Percentiles rank a stretch among this genome's conserved stretches.
Evolutionary conservation across 2,797 vertebrate species (phyloP).

Genomic region (Notolepis coatsorum): DNA sequence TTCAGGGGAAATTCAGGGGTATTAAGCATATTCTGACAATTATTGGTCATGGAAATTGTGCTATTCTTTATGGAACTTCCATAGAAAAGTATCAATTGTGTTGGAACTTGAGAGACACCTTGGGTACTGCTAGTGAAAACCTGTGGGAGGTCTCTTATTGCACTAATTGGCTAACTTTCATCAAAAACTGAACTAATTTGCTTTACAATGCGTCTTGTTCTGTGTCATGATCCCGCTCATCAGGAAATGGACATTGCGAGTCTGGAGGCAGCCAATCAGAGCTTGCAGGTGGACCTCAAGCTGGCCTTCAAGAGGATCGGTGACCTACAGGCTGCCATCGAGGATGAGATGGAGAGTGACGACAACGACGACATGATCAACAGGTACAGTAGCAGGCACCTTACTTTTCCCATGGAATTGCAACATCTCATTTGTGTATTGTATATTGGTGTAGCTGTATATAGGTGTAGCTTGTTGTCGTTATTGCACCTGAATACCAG

Average conservation of each 20-base stretch:
- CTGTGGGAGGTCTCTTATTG: too few relatives aligned
- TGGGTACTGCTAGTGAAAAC: too few relatives aligned
- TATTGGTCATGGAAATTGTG: too few relatives aligned
- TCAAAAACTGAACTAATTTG: too few relatives aligned
- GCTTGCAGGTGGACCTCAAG: conserved; percentile 96
- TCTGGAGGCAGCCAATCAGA: conserved; percentile 97
- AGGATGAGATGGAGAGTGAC: conserved; percentile 98
- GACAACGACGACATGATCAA: conserved; percentile 97
- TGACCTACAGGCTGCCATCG: conserved; percentile 97
- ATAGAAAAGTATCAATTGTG: too few relatives aligned
- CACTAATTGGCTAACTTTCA: too few relatives aligned
- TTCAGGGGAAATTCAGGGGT: too few relatives aligned
- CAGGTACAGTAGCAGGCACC: conserved; percentile 79
- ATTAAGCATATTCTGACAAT: too few relatives aligned
- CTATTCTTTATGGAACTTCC: conserved; percentile 20
- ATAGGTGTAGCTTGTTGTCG: too few relatives aligned
- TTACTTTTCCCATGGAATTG: background rate
- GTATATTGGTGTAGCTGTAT: too few relatives aligned
- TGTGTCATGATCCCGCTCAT: conserved; percentile 71
- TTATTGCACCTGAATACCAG: conserved; percentile 12
- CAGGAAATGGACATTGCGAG: conserved; percentile 99
- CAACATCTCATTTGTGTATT: too few relatives aligned
- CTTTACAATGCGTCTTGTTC: background rate
- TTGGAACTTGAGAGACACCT: too few relatives aligned
- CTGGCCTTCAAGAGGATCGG: conserved; percentile 98